Conservation (phyloP, 1,140 invertebrate species). For the Melitaea cinxia region DNA sequence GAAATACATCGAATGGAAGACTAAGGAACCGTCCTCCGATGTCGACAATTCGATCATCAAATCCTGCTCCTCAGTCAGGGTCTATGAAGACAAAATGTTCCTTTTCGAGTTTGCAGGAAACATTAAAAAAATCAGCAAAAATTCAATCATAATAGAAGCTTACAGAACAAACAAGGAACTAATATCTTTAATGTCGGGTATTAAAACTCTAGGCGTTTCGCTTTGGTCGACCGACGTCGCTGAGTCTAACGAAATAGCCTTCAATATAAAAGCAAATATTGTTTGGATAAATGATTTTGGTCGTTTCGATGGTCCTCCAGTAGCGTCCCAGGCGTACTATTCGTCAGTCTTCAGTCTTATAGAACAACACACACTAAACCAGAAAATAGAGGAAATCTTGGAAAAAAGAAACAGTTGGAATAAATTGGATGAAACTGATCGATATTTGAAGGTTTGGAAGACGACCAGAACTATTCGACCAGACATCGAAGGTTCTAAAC, state of each 20-base stretch:
- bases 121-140: not conserved
- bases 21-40: not conserved
- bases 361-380: not conserved
- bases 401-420: not conserved
- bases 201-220: slow-evolving; percentile 34
- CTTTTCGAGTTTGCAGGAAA: slow-evolving; percentile 39
- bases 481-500: not conserved
- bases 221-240: slow-evolving; percentile 46
- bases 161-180: slow-evolving; percentile 57
- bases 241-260: slow-evolving; percentile 45
- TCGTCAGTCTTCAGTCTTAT: no score
- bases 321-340: slow-evolving; percentile 22
- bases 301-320: slow-evolving; percentile 38
- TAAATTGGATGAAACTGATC: not conserved
- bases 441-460: not conserved
- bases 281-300: slow-evolving; percentile 52
- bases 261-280: slow-evolving; percentile 20
- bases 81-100: slow-evolving; percentile 40
- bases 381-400: not conserved
- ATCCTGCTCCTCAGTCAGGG: slow-evolving; percentile 19
- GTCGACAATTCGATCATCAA: not conserved
- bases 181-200: slow-evolving; percentile 30
- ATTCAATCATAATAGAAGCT: slow-evolving; percentile 40
- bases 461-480: not conserved
- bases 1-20: slow-evolving; percentile 41